Percentiles rank a stretch among this genome's conserved stretches.
Conservation (phyloP, 2,888 invertebrate genomes). For the Eupithecia inturbata region DNA sequence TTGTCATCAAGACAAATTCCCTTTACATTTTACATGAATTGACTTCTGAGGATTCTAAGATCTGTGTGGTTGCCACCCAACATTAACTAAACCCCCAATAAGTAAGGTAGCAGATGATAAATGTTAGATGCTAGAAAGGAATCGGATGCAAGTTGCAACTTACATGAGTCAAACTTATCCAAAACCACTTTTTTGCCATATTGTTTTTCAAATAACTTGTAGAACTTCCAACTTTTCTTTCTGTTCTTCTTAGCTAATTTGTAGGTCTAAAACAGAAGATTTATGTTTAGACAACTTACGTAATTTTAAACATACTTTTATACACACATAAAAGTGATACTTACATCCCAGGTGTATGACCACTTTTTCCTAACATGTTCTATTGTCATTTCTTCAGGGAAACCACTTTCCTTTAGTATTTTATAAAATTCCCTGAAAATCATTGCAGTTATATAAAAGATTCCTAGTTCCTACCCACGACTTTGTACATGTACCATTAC, state of each 20-base stretch:
- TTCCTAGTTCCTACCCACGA: no score
- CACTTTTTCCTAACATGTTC: slow-evolving; percentile 78
- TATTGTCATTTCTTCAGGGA: slow-evolving; percentile 74
- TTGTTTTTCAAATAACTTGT: slow-evolving; percentile 75
- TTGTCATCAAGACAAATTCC: background rate
- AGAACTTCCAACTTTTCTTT: slow-evolving; percentile 75
- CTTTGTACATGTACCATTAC: no score
- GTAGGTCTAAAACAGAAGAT: slow-evolving; percentile 62
- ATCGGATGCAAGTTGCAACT: slow-evolving; percentile 45
- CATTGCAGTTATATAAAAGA: background rate
- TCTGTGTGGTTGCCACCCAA: background rate
- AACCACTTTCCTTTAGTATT: slow-evolving; percentile 73
- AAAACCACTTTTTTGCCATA: slow-evolving; percentile 68
- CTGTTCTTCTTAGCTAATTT: slow-evolving; percentile 73
- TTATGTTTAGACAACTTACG: background rate
- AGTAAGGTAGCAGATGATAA: background rate
- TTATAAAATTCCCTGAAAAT: slow-evolving; percentile 70
- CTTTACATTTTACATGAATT: background rate
- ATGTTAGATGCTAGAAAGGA: background rate
- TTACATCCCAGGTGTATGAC: slow-evolving; percentile 79
- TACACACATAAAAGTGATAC: slow-evolving; percentile 41
- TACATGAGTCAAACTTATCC: slow-evolving; percentile 79
- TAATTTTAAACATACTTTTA: background rate
- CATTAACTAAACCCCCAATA: background rate
- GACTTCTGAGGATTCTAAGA: background rate